phyloP scores from a whole-genome alignment of 2,113 vertebrate species.

The Orientallactaga bullata region DNA sequence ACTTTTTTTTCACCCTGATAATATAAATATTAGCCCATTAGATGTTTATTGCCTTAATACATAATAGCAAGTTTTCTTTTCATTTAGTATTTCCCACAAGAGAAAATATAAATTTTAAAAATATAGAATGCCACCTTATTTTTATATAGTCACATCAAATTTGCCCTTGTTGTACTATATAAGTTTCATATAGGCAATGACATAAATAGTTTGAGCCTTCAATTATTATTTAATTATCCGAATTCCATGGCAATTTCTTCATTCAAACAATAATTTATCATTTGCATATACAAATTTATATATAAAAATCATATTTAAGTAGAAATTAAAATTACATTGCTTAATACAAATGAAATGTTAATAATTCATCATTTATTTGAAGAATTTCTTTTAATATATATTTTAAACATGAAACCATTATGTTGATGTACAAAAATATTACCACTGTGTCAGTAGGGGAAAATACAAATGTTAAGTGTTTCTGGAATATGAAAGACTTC shows the following conservation, averaged over 20 bases:
- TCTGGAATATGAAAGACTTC: not conserved
- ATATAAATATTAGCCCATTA: slow-evolving; percentile 1
- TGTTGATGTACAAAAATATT: not conserved
- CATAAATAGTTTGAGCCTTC: not conserved
- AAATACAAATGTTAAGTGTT: not conserved
- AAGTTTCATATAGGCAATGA: not conserved
- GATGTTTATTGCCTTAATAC: not conserved
- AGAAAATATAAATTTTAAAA: slow-evolving; percentile 21
- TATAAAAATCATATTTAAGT: not conserved
- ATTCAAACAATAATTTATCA: not conserved
- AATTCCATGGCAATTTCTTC: not conserved
- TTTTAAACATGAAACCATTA: not conserved
- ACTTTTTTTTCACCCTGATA: not conserved
- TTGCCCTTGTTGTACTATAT: not conserved
- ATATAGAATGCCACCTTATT: not conserved
- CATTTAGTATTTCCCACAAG: not conserved
- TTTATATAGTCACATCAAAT: slow-evolving; percentile 9
- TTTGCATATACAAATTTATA: not conserved
- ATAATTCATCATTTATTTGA: not conserved
- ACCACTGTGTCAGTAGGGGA: not conserved
- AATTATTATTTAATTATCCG: not conserved
- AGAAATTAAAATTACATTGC: not conserved
- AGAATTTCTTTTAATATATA: not conserved
- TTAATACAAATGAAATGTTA: not conserved
- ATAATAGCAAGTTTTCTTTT: not conserved